Evolutionary conservation across 1,140 invertebrate genomes (phyloP), one percentile per base, ranked within the genome.

Genomic region (Tetramorium alpestre): DNA sequence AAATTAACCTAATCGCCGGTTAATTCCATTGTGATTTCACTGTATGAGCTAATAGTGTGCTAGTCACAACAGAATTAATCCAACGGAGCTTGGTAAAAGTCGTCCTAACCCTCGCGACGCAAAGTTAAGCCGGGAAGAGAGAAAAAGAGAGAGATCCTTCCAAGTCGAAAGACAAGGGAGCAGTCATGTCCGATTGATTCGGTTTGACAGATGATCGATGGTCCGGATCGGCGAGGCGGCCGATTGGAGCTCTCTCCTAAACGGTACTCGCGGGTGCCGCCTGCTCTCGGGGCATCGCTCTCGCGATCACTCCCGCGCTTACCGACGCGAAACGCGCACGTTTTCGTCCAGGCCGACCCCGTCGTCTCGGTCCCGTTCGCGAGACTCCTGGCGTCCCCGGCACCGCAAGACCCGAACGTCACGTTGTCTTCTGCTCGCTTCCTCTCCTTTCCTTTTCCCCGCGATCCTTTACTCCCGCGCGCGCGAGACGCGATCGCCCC

Each of bases 241-340:
- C 3, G 33, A 13, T 33, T 16, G 7, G 47, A 13, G n/a, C 13
- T 56, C 33, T 25, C 51, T 16, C 51, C 13, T 58, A 38, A 60
- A 60, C 73, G 54, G 56, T 28, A 49, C 7, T 33, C 28, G 60
- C 33, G 16, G 65, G 44, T 18, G 28, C 64, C 22, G 28, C 64
- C 54, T 11, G 64, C 69, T 28, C 47, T 16, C 16, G 22, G 69
- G 38, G 18, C 49, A 38, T 38, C 56, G 47, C 56, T 77, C 56
- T 38, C 75, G 75, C 56, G 56, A 38, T 38, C 56, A 62, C 56
- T 77, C 56, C 56, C 75, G 75, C 56, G 56, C 41, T 77, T 77
- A 62, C 41, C 75, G 38, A 62, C 38, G 18, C n/a, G 51, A 41
- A 38, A 65, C 72, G 25, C 56, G 73, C 22, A 41, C 54, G 33